Conservation (phyloP, 2,113 vertebrate genomes). For the Nothobranchius furzeri region DNA sequence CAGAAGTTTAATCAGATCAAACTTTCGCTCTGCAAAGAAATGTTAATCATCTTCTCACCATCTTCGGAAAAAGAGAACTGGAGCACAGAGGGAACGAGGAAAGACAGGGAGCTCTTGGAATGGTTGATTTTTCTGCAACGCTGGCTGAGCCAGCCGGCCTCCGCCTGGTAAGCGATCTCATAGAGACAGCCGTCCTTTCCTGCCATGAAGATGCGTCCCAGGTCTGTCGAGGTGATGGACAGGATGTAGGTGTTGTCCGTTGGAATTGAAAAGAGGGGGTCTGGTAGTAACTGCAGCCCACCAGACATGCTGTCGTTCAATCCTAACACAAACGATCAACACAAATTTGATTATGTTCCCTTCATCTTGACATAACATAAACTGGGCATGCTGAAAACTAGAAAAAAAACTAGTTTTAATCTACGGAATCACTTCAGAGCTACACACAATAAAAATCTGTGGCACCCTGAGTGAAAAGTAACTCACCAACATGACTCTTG, state of each 20-base stretch:
- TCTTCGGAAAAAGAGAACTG: constrained; percentile 98
- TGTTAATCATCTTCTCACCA: constrained; percentile 77
- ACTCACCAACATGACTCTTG: constrained; percentile 86
- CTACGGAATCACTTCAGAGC: not conserved
- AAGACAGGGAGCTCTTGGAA: constrained; percentile 92
- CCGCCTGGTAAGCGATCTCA: constrained; percentile 97
- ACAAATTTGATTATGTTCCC: constrained; percentile 1
- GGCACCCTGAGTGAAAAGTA: not conserved
- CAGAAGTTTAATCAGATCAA: not conserved
- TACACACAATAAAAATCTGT: not conserved
- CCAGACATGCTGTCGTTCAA: constrained; percentile 94
- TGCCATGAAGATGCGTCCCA: constrained; percentile 93
- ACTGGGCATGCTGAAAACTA: no score
- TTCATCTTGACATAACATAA: no score
- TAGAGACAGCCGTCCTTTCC: constrained; percentile 98
- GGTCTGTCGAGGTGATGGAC: constrained; percentile 90
- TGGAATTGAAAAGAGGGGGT: constrained; percentile 94
- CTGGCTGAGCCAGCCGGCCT: constrained; percentile 97
- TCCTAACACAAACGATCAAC: constrained; percentile 45
- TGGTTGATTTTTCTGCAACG: constrained; percentile 97
- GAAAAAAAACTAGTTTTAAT: no score
- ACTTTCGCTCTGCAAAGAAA: not conserved
- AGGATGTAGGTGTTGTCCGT: constrained; percentile 96
- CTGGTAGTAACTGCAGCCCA: constrained; percentile 94
- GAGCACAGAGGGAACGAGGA: constrained; percentile 92